Percentiles rank a stretch among this genome's conserved stretches.
Evolutionary conservation across 35 echinoderm and acorn worm species (phyloP).

Genomic region (Eucidaris tribuloides): DNA sequence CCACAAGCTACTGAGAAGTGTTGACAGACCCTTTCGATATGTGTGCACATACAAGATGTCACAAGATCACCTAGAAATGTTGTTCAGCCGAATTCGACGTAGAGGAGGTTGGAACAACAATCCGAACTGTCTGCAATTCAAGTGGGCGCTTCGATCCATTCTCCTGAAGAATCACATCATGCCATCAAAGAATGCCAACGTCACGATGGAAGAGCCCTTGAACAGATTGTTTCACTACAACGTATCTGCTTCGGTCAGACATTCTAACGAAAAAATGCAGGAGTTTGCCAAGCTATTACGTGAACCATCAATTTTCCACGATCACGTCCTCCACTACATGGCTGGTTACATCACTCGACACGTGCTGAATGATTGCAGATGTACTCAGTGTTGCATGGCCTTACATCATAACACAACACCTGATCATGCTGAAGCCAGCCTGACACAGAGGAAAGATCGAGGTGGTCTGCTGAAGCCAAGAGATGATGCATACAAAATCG

Average conservation of each 20-base stretch:
- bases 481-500: constrained; percentile 72
- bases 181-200: constrained; percentile 57
- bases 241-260: neutral
- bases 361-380: constrained; percentile 50
- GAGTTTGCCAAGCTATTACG: constrained; percentile 41
- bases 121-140: constrained; percentile 68
- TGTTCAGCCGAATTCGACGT: constrained; percentile 59
- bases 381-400: constrained; percentile 59
- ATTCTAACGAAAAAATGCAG: constrained; percentile 40
- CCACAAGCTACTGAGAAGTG: constrained; percentile 20
- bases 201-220: constrained; percentile 34
- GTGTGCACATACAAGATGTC: constrained; percentile 61
- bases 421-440: neutral
- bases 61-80: constrained; percentile 56
- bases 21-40: constrained; percentile 3
- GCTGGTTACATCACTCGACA: constrained; percentile 56
- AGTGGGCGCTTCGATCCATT: constrained; percentile 54
- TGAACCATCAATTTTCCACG: constrained; percentile 54
- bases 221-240: constrained; percentile 25
- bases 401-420: constrained; percentile 43
- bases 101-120: constrained; percentile 79
- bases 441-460: constrained; percentile 50
- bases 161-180: constrained; percentile 51
- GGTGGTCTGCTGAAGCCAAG: constrained; percentile 24
- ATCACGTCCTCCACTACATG: constrained; percentile 58